Evolutionary conservation across 2,888 invertebrate genomes (phyloP).

Genomic region (Piscicola geometra): DNA sequence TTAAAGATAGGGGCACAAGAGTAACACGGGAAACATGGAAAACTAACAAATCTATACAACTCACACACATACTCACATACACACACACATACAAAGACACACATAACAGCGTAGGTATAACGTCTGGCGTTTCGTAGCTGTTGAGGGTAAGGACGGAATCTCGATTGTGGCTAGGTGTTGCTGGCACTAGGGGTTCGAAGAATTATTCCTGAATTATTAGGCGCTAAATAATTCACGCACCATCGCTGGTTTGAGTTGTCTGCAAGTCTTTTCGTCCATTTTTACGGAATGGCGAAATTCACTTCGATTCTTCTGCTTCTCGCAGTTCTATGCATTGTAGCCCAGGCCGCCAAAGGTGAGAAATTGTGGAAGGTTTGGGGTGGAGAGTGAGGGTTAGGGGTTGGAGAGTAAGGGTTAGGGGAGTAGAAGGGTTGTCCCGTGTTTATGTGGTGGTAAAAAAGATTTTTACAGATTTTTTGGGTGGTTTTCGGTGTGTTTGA

Average conservation of each 20-base stretch:
- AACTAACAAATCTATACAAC: background rate
- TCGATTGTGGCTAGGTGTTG: slow-evolving; percentile 1
- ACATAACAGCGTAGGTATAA: background rate
- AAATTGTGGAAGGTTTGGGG: no score
- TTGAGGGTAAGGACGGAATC: background rate
- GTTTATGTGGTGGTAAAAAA: no score
- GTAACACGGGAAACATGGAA: background rate
- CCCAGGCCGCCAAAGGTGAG: slow-evolving; percentile 7
- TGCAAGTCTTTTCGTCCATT: slow-evolving; percentile 2
- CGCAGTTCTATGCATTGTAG: background rate
- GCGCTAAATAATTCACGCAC: background rate
- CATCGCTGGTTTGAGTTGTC: background rate
- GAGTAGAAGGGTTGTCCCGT: no score
- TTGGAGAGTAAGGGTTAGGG: no score
- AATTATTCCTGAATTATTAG: slow-evolving; percentile 1
- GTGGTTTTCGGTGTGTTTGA: no score
- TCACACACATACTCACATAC: no score
- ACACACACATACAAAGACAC: background rate
- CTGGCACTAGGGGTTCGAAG: background rate
- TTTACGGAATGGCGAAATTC: slow-evolving; percentile 10
- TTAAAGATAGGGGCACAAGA: no score
- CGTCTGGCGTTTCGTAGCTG: background rate
- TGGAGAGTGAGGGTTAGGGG: no score
- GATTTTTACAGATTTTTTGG: no score
- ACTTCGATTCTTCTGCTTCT: background rate